Base-by-base conservation (phyloP, 92 coral and sea anemone species). In the Ricordea florida region DNA sequence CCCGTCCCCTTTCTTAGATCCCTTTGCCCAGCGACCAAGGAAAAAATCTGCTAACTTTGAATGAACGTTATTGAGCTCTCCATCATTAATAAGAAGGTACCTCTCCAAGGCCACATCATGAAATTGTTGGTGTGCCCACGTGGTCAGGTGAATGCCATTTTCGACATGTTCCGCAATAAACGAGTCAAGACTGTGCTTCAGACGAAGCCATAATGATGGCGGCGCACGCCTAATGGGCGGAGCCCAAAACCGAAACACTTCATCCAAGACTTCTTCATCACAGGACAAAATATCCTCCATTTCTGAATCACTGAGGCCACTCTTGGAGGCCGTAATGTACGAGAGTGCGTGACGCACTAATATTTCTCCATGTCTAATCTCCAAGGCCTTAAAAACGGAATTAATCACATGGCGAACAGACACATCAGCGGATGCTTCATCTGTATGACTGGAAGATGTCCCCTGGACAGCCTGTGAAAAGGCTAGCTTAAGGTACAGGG, bases 81-180 rank as follows among this genome's bases (percentile, higher is more conserved):
- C 78, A 25, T 76, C 85, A 43, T 76, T 69, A 6, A 83, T 52
- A 31, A 82, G 83, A 29, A 96, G 78, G 66, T 92, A 96, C 45
- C 92, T 74, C 78, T 89, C 93, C 40, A 76, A 66, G 10, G 94
- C 97, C 25, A 92, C 84, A 25, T 96, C 93, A 18, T 88, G 89
- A 62, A 96, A 79, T 38, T 89, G 87, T 48, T 85, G 91, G 59
- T 96, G 92, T n/a, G 67, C 73, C 99, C 99, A 96, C 25, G 96
- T 85, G 38, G 87, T 36, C 56, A 96, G 61, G 4, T 86, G 85
- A 65, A 82, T 85, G 10, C 97, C 97, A 63, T 96, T 86, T 43
- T 64, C 85, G 62, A 82, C 88, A 26, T 79, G 89, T 26, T 79
- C 81, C 33, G 75, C 83, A 21, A 96, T 81, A 57, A 74, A 92